phyloP scores from a whole-genome alignment of 2,888 invertebrate genomes.

The Melanotus villosus region DNA sequence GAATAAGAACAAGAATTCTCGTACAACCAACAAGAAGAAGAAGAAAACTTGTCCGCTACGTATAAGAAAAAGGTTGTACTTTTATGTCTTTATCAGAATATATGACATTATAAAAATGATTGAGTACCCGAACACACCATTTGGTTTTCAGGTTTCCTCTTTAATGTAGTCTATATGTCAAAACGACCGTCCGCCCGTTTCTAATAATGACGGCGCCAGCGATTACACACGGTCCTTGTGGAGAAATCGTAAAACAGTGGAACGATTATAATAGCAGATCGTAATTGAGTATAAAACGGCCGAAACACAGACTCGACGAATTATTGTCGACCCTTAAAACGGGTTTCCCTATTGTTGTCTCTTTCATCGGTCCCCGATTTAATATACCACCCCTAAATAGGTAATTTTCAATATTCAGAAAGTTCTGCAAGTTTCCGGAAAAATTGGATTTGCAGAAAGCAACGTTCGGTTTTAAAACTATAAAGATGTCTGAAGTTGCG shows the following conservation, averaged over 20 bases:
- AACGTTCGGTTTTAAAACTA: too few relatives aligned
- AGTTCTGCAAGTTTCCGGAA: too few relatives aligned
- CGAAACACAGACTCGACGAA: slow-evolving; percentile 20
- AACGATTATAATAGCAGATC: slow-evolving; percentile 16
- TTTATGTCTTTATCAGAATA: slow-evolving; percentile 9
- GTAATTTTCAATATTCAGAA: too few relatives aligned
- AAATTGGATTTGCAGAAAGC: too few relatives aligned
- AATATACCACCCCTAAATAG: background rate
- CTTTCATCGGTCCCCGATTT: background rate
- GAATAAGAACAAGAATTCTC: too few relatives aligned
- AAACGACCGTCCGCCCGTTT: slow-evolving; percentile 41
- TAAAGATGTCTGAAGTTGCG: too few relatives aligned
- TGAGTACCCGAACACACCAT: slow-evolving; percentile 34
- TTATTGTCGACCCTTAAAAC: background rate
- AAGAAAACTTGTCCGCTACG: too few relatives aligned
- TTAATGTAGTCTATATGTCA: slow-evolving; percentile 46
- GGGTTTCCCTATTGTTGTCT: background rate
- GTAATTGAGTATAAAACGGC: slow-evolving; percentile 33
- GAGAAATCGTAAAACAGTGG: slow-evolving; percentile 32
- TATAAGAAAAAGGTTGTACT: too few relatives aligned
- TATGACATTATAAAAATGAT: slow-evolving; percentile 38
- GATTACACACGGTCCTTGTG: slow-evolving; percentile 27
- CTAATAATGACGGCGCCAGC: slow-evolving; percentile 46
- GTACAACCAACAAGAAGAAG: too few relatives aligned
- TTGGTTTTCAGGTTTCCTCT: slow-evolving; percentile 38